A percentile compares a stretch with the other conserved stretches of the same genome.
Conservation (phyloP, 2,888 invertebrate species). For the Lithophane socia region DNA sequence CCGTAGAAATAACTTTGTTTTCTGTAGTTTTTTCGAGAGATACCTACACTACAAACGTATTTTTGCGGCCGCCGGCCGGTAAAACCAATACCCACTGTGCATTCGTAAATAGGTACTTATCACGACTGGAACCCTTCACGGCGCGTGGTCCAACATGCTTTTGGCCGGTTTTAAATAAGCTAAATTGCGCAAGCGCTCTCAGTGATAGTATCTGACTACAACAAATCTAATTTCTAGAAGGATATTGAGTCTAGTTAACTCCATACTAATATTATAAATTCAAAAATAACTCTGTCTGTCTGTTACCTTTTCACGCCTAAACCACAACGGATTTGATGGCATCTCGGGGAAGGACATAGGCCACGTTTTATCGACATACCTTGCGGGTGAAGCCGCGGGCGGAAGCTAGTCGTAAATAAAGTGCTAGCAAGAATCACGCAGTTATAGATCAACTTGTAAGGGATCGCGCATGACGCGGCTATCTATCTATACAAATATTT, state of each 20-base stretch:
- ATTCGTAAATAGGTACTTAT: neutral
- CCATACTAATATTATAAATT: no score
- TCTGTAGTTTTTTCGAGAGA: neutral
- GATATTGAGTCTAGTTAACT: neutral
- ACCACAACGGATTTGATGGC: no score
- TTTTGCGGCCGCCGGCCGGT: neutral
- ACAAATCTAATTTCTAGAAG: neutral
- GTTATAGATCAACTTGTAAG: neutral
- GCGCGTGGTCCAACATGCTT: neutral
- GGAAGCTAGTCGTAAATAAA: neutral
- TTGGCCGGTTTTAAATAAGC: no score
- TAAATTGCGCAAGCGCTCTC: no score
- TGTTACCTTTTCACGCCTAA: no score
- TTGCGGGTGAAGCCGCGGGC: no score
- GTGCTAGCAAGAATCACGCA: neutral
- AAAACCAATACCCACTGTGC: no score
- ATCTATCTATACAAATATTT: slow-evolving; percentile 4
- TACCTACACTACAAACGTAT: no score
- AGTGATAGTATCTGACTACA: neutral
- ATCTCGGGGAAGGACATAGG: no score
- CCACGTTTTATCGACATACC: no score
- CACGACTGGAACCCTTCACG: neutral
- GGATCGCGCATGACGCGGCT: neutral
- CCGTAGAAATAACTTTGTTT: neutral
- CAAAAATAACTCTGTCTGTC: no score